phyloP scores from a whole-genome alignment of 2,888 invertebrate genomes.

The Sclerodermus sp. region DNA sequence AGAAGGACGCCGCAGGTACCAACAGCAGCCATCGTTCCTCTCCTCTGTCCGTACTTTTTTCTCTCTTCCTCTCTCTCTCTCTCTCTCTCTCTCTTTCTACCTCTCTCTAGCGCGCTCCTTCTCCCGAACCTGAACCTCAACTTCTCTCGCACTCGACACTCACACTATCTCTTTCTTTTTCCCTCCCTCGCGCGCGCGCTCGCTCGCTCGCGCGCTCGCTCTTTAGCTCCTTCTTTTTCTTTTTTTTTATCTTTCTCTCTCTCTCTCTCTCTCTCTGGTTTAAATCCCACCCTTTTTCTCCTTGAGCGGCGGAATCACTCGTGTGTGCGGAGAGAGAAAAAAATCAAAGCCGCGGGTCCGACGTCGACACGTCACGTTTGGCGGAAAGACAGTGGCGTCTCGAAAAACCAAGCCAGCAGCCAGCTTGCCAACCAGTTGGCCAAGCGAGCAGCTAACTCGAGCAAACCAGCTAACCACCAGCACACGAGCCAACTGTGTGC shows the following conservation, averaged over 20 bases:
- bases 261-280: constrained; percentile 12
- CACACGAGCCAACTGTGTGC: no score
- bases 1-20: no score
- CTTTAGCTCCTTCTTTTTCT: not conserved
- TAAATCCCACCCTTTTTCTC: no score
- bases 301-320: constrained; percentile 1
- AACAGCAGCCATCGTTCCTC: not conserved
- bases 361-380: constrained; percentile 14
- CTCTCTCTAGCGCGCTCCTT: constrained; percentile 5
- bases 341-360: constrained; percentile 3
- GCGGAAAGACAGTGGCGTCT: no score
- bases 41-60: not conserved
- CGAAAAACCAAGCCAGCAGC: no score
- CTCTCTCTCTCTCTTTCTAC: constrained; percentile 12
- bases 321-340: not conserved
- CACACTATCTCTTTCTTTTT: constrained; percentile 8
- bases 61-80: constrained; percentile 5
- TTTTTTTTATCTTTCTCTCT: constrained; percentile 2
- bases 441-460: no score
- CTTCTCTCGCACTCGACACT: not conserved
- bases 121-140: constrained; percentile 3
- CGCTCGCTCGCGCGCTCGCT: not conserved
- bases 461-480: no score
- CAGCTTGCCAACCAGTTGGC: no score
- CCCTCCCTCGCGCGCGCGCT: not conserved